Conservation (phyloP, 2,113 vertebrate genomes). For the Dendropsophus ebraccatus region DNA sequence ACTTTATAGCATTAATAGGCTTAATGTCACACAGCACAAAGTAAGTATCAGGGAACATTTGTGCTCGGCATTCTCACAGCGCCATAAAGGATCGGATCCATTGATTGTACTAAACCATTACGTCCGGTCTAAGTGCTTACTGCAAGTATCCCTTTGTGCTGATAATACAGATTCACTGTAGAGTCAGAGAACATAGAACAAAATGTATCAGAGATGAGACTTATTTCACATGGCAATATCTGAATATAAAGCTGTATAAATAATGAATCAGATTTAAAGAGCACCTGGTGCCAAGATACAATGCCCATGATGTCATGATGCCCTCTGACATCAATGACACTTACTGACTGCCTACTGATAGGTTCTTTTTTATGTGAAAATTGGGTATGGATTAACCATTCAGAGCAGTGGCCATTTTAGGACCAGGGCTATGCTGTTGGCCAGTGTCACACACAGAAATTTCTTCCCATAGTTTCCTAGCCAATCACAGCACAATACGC, state of each 20-base stretch:
- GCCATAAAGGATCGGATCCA: background rate
- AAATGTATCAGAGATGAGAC: background rate
- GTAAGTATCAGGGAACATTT: slow-evolving; percentile 7
- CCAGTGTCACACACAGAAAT: too few species aligned
- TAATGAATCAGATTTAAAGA: background rate
- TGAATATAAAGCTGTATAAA: background rate
- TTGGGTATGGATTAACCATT: too few species aligned
- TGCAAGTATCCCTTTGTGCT: slow-evolving; percentile 21
- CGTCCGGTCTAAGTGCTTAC: slow-evolving; percentile 30
- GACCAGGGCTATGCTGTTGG: too few species aligned
- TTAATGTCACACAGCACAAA: slow-evolving; percentile 37
- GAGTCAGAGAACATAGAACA: background rate
- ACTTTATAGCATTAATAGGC: slow-evolving; percentile 8
- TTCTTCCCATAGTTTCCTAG: too few species aligned
- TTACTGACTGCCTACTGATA: too few species aligned
- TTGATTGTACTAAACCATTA: slow-evolving; percentile 31
- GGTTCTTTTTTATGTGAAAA: too few species aligned
- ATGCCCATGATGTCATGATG: too few species aligned
- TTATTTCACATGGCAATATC: background rate
- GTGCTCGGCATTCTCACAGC: slow-evolving; percentile 22
- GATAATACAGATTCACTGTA: slow-evolving; percentile 29
- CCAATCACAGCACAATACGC: too few species aligned
- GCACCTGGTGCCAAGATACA: background rate
- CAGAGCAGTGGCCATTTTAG: too few species aligned
- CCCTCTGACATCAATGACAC: too few species aligned